Evolutionary conservation across 2,113 vertebrate species (phyloP).

Genomic region (Callithrix jacchus): DNA sequence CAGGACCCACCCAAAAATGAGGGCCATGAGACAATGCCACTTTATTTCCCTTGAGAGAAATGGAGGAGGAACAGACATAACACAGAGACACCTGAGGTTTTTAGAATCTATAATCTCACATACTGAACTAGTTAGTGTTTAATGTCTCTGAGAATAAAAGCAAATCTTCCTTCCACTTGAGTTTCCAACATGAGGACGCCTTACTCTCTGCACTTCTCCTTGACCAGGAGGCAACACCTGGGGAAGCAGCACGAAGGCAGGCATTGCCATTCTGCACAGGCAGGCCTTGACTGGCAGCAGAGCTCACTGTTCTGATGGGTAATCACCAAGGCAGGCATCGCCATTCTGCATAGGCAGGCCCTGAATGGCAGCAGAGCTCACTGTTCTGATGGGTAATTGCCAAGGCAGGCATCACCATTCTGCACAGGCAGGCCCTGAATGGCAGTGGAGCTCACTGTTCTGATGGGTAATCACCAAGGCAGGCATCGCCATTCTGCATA

Average conservation of each 20-base stretch:
- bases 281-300: too few species aligned
- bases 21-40: background rate
- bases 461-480: background rate
- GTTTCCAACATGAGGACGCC: background rate
- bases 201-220: background rate
- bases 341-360: background rate
- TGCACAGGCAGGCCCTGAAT: background rate
- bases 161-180: background rate
- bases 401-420: background rate
- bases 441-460: background rate
- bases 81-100: background rate
- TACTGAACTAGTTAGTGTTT: background rate
- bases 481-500: too few species aligned
- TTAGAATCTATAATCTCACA: background rate
- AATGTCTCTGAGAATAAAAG: background rate
- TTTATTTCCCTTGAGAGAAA: background rate
- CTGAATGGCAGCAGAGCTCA: background rate
- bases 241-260: background rate
- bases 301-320: too few species aligned
- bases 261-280: too few species aligned
- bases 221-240: background rate
- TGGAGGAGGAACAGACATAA: background rate
- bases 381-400: background rate
- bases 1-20: background rate
- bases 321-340: too few species aligned